Evolutionary conservation across 2,113 vertebrate genomes (phyloP).

Genomic region (Scomber colias): DNA sequence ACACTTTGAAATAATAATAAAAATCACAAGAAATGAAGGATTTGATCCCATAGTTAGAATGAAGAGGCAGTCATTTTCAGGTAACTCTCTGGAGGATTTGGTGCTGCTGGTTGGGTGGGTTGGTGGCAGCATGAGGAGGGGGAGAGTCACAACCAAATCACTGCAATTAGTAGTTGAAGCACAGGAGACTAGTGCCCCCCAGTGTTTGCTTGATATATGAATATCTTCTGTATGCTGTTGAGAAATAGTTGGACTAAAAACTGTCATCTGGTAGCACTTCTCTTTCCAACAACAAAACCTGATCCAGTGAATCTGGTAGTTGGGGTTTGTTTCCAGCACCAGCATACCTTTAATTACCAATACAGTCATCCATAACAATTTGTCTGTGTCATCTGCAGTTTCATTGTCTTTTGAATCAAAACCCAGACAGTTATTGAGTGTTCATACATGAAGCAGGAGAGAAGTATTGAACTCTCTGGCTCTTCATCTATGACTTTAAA

Average conservation of each 20-base stretch:
- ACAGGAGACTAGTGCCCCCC: conserved; percentile 77
- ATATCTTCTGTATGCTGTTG: conserved; percentile 12
- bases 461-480: neutral
- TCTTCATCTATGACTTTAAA: conserved; percentile 1
- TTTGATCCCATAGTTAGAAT: conserved; percentile 60
- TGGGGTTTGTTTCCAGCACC: conserved; percentile 3
- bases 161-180: conserved; percentile 67
- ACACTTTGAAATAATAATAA: conserved; percentile 31
- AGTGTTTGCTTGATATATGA: conserved; percentile 63
- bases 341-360: conserved; percentile 25
- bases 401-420: neutral
- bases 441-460: conserved; percentile 4
- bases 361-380: neutral
- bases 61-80: conserved; percentile 44
- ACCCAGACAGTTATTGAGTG: neutral
- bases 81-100: conserved; percentile 62
- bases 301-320: conserved; percentile 1
- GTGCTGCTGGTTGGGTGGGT: conserved; percentile 50
- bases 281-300: neutral
- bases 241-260: conserved; percentile 7
- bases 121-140: conserved; percentile 29
- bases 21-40: conserved; percentile 42
- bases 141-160: conserved; percentile 62
- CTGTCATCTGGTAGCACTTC: neutral
- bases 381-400: neutral